A percentile compares a stretch with the other conserved stretches of the same genome.
Evolutionary conservation across 2,888 invertebrate genomes (phyloP).

Genomic region (Eupithecia inturbata): DNA sequence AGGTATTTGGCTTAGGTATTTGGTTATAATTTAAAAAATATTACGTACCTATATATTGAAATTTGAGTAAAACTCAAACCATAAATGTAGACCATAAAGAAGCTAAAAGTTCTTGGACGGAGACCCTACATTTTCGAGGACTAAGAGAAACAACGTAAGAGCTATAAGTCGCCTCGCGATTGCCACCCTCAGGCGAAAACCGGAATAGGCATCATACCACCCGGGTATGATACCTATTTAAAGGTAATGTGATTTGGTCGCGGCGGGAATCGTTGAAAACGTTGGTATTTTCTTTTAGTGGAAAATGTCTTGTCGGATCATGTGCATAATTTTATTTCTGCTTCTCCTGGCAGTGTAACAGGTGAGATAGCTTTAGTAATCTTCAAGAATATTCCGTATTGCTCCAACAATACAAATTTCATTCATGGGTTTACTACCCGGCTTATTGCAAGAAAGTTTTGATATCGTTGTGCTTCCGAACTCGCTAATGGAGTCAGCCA

Average conservation of each 20-base stretch:
- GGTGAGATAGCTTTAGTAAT: neutral
- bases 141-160: constrained; percentile 1
- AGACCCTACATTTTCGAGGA: neutral
- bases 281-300: neutral
- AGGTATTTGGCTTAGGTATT: too few relatives aligned
- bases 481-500: constrained; percentile 22
- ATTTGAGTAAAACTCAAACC: neutral
- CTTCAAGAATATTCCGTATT: neutral
- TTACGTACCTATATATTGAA: neutral
- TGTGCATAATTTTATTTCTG: constrained; percentile 5
- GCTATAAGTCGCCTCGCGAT: neutral
- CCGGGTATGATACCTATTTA: too few relatives aligned
- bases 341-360: neutral
- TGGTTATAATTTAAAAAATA: too few relatives aligned
- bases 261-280: neutral
- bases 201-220: constrained; percentile 24
- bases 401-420: neutral
- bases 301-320: neutral
- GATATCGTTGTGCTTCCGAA: constrained; percentile 7
- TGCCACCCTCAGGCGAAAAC: constrained; percentile 7
- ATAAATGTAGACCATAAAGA: neutral
- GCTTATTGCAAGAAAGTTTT: neutral
- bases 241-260: constrained; percentile 9
- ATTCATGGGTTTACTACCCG: neutral
- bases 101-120: neutral